Conservation (phyloP, 2,888 invertebrate species). For the Phaonia tiefii region DNA sequence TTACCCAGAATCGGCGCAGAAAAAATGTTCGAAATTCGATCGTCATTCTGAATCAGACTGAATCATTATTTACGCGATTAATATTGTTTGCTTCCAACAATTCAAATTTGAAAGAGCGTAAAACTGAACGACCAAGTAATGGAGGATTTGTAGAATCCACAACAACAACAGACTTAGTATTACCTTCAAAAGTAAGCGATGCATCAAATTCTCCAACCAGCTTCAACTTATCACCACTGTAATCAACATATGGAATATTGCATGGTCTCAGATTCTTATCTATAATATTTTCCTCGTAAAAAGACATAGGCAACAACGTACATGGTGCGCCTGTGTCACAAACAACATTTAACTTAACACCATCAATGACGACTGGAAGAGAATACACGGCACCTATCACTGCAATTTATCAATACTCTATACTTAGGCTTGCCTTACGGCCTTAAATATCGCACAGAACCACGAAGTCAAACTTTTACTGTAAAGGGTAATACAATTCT, state of each 20-base stretch:
- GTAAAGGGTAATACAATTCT: too few species aligned
- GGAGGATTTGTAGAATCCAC: too few species aligned
- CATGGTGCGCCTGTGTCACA: too few species aligned
- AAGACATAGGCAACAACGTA: constrained; percentile 32
- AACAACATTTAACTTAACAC: constrained; percentile 4
- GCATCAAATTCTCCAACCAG: constrained; percentile 48
- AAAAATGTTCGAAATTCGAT: constrained; percentile 10
- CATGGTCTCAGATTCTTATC: constrained; percentile 8
- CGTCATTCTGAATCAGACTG: constrained; percentile 46
- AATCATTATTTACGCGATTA: too few species aligned
- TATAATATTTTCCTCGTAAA: constrained; percentile 27
- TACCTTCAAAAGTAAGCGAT: constrained; percentile 31
- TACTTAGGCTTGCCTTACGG: too few species aligned
- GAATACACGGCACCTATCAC: constrained; percentile 38
- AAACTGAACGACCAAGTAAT: constrained; percentile 26
- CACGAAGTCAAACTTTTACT: too few species aligned
- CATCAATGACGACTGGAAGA: constrained; percentile 32
- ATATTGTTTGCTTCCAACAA: constrained; percentile 41
- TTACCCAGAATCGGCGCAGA: constrained; percentile 43
- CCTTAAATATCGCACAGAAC: too few species aligned
- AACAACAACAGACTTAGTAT: too few species aligned
- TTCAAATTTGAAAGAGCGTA: constrained; percentile 37
- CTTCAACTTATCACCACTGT: constrained; percentile 32
- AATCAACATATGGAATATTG: constrained; percentile 38
- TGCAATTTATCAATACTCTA: too few species aligned